Conservation (phyloP, 2,797 vertebrate species). For the Myotis planiceps region DNA sequence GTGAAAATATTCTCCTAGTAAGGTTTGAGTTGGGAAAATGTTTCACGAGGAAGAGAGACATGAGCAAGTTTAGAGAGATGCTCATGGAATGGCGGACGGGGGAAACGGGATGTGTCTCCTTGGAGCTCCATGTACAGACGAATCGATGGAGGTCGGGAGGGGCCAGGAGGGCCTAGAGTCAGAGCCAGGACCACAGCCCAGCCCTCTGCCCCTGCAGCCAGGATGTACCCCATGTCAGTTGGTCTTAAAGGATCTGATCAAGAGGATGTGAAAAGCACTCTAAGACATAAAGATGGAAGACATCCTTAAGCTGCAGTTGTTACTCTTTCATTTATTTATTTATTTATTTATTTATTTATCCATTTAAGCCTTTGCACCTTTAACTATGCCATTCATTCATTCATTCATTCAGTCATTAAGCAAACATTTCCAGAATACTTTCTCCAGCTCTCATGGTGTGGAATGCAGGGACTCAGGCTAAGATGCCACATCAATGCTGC, state of each 20-base stretch:
- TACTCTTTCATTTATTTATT: neutral
- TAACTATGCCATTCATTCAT: neutral
- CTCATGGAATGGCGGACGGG: accelerated
- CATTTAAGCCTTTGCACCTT: neutral
- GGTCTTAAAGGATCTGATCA: neutral
- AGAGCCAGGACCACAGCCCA: neutral
- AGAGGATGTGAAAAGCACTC: neutral
- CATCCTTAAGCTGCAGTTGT: neutral
- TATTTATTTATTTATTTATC: neutral
- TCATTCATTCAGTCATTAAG: neutral
- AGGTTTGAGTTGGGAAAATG: neutral
- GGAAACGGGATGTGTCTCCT: accelerated
- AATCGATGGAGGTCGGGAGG: accelerated
- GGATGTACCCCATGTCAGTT: accelerated
- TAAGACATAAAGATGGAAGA: neutral
- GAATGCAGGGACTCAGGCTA: neutral
- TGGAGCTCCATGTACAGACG: accelerated
- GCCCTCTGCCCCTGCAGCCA: too few species aligned
- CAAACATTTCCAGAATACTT: neutral
- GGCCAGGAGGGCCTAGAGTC: neutral
- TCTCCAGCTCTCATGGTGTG: neutral
- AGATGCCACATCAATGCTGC: accelerated
- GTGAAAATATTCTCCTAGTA: neutral
- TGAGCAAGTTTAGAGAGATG: neutral
- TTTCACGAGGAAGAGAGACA: accelerated